Evolutionary conservation across 2,888 invertebrate species (phyloP), one percentile per base, ranked within the genome.

Genomic region (Flabesymbios commensalis): DNA sequence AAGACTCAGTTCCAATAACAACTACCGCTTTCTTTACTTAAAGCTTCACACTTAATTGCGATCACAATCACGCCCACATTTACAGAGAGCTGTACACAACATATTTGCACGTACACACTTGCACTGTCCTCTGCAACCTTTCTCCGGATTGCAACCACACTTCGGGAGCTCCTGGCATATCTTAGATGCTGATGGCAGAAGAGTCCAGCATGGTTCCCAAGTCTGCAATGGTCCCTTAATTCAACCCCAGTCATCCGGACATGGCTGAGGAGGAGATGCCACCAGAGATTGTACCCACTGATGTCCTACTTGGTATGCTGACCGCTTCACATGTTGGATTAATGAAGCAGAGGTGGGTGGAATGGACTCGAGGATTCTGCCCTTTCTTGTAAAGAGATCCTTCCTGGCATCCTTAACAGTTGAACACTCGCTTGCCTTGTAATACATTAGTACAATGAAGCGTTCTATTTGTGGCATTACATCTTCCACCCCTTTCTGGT

Each of bases 401-500:
- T 49, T 45, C 41, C 67, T 45, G n/a, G 67, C 69, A 22, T 54
- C 55, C 59, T 71, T 63, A 17, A 69, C 55, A 31, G 28, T 22
- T 26, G n/a, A 24, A 17, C 41, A 33, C 14, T 43, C 43, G 39
- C 60, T 62, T 33, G 59, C 52, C 48, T 55, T 55, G 52, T 67
- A 57, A 57, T 70, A 73, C 45, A 72, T 29, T 28, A 73, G 52
- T 14, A 70, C 59, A 10, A 65, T 63, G 59, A 62, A 70, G 19
- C 61, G 32, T 39, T 71, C 72, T 14, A 71, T 36, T 14, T 41
- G 14, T 31, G 36, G 26, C 19, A 10, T 7, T 14, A 49, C 10
- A n/a, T n/a, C n/a, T n/a, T n/a, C n/a, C n/a, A n/a, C n/a, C n/a
- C n/a, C n/a, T n/a, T n/a, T n/a, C 5, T 22, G 10, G 10, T 49